Base-by-base conservation (phyloP, 2,888 invertebrate species). In the Bembecia ichneumoniformis region DNA sequence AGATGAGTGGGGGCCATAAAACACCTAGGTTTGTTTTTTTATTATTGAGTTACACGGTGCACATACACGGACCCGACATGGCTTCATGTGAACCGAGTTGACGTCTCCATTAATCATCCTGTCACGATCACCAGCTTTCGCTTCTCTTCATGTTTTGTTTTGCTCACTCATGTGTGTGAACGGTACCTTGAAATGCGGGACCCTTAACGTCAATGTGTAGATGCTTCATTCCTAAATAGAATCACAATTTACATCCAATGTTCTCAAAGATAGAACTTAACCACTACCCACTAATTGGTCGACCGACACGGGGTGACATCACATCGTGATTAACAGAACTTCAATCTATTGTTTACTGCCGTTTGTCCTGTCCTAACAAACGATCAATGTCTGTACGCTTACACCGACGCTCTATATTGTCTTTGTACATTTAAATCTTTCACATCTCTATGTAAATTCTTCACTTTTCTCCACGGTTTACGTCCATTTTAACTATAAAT, bases 1-100 rank as follows among this genome's bases (percentile, higher is more conserved):
- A 90, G 84, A 87, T 89, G 81, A 89, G 89, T 88, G 89, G 89
- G 83, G 88, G 90, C 83, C 89, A 90, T 90, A 90, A 89, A 83
- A 87, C 90, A 74, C 90, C 90, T 90, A 91, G 91, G 90, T 91
- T 90, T 90, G 90, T 90, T 81, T 74, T 60, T 64, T 74, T 81
- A 64, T 71, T 82, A 82, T 79, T 83, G 82, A 80, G 82, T 82
- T 82, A 74, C 70, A 73, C 70, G 72, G 74, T 76, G 68, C 84
- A 73, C 62, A 54, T 58, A 58, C 64, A 60, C 61, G 60, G 63
- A 60, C 47, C 62, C 53, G 56, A 52, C 53, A 53, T 51, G 51
- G 49, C 54, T 52, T 47, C 55, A 50, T 51, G 35, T 48, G 51
- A 44, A 40, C 34, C 35, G 47, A 46, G 16, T 34, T 51, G 47